Evolutionary conservation across 1,140 invertebrate species (phyloP).

Genomic region (Drosophila willistoni): DNA sequence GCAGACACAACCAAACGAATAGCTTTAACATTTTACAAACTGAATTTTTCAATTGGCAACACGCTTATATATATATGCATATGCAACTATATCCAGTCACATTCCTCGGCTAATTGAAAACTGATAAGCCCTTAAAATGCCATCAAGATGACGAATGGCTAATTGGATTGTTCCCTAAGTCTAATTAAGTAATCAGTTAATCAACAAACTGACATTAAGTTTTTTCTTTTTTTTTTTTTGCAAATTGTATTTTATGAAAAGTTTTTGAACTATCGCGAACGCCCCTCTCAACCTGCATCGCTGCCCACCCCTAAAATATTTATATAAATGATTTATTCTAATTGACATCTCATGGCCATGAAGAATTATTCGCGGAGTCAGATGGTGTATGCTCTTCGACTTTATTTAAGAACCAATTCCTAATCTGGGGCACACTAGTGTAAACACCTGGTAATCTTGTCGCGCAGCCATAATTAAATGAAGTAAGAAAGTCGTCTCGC

Average conservation of each 20-base stretch:
- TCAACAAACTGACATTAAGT: no score
- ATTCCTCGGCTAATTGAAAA: constrained; percentile 62
- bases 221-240: no score
- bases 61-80: constrained; percentile 16
- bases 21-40: constrained; percentile 26
- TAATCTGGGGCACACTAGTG: constrained; percentile 56
- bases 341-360: not conserved
- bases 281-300: no score
- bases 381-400: constrained; percentile 32
- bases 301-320: not conserved
- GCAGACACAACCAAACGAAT: constrained; percentile 6
- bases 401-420: constrained; percentile 45
- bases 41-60: no score
- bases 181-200: no score
- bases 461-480: constrained; percentile 57
- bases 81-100: not conserved
- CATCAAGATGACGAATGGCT: not conserved
- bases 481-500: no score
- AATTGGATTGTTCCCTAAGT: not conserved
- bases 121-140: constrained; percentile 38
- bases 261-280: no score
- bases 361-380: not conserved
- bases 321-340: constrained; percentile 1
- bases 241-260: no score
- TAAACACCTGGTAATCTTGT: constrained; percentile 55